Evolutionary conservation across 2,797 vertebrate species (phyloP).

Genomic region (Knipowitschia caucasica): DNA sequence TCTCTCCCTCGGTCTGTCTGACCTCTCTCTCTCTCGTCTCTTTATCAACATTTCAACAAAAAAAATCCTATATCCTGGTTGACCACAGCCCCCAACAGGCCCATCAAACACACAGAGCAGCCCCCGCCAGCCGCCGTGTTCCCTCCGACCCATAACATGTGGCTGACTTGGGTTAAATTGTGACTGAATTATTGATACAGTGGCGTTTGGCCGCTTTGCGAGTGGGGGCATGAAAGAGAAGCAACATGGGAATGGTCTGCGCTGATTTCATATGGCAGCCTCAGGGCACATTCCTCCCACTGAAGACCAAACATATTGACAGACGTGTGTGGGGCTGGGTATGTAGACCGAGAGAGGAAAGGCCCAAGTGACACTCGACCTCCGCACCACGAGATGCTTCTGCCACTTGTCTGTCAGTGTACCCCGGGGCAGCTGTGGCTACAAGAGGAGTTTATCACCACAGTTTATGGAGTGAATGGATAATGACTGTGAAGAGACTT

Average conservation of each 20-base stretch:
- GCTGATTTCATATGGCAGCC: conserved; percentile 75
- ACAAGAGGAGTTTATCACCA: no score
- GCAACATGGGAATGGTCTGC: conserved; percentile 73
- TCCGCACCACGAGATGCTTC: conserved; percentile 7
- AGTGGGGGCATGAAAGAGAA: conserved; percentile 71
- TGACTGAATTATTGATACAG: conserved; percentile 75
- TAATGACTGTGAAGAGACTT: no score
- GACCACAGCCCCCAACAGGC: conserved; percentile 38
- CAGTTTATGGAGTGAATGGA: no score
- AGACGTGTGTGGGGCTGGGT: conserved; percentile 66
- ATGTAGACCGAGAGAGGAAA: conserved; percentile 32
- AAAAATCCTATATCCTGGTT: conserved; percentile 14
- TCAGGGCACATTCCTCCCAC: conserved; percentile 73
- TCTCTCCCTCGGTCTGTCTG: no score
- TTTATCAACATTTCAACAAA: no score
- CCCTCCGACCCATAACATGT: conserved; percentile 68
- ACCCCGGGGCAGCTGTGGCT: no score
- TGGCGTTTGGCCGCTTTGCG: conserved; percentile 61
- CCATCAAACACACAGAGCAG: conserved; percentile 32
- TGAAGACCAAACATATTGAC: conserved; percentile 77
- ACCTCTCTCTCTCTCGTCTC: no score
- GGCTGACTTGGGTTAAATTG: conserved; percentile 70
- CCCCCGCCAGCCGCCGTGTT: conserved; percentile 33
- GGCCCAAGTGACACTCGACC: conserved; percentile 28
- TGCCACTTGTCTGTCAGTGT: conserved; percentile 18